phyloP scores from a whole-genome alignment of 2,797 vertebrate species.

The Gouania willdenowi region DNA sequence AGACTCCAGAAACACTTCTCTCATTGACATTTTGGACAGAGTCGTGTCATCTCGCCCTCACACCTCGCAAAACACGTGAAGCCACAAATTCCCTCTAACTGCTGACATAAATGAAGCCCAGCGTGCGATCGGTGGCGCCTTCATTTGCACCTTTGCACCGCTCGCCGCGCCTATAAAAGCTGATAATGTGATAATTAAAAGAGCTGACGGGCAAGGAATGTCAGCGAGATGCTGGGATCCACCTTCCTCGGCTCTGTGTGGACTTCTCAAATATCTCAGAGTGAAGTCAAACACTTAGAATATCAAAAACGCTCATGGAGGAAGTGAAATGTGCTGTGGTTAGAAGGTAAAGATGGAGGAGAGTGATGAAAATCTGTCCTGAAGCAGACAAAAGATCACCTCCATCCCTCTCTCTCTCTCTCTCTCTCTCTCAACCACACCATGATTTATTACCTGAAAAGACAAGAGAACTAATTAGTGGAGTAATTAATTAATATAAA shows the following conservation, averaged over 20 bases:
- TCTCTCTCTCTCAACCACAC: constrained; percentile 86
- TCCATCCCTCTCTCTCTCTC: constrained; percentile 79
- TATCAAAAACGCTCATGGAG: constrained; percentile 6
- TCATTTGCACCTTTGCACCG: constrained; percentile 82
- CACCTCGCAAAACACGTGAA: no score
- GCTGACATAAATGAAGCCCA: constrained; percentile 72
- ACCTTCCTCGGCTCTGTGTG: constrained; percentile 62
- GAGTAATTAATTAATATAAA: constrained; percentile 99
- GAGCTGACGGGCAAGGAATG: constrained; percentile 89
- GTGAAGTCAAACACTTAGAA: constrained; percentile 42
- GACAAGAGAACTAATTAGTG: constrained; percentile 99
- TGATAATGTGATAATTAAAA: constrained; percentile 99
- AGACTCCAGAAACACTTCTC: constrained; percentile 1
- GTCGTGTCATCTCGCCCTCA: constrained; percentile 21
- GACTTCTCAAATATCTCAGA: constrained; percentile 51
- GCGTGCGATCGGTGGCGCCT: constrained; percentile 76
- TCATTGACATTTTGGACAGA: neutral
- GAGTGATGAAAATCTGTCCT: constrained; percentile 20
- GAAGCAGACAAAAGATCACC: constrained; percentile 68
- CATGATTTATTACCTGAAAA: constrained; percentile 99
- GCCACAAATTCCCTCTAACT: constrained; percentile 41
- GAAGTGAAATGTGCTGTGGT: constrained; percentile 6
- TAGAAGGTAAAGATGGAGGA: constrained; percentile 3
- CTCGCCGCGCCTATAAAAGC: constrained; percentile 83
- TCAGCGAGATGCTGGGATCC: constrained; percentile 74